These are phyloP conservation scores for Oegoconia quadripuncta DNA, from an alignment of 2,888 invertebrate genomes.

Conservation along the genomic window DNA sequence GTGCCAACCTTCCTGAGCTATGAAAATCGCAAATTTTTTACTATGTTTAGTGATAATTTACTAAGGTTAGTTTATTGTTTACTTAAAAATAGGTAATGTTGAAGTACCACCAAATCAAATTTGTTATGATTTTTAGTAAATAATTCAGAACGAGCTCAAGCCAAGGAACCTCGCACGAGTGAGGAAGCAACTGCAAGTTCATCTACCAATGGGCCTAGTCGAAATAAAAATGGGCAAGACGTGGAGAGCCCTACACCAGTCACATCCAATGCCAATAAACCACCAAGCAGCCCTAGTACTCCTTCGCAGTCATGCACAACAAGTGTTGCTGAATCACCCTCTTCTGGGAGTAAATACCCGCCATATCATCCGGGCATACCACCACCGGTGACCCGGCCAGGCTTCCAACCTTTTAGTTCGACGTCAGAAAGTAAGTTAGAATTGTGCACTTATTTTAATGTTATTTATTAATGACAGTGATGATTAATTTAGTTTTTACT, in stretches of 20 bases:
- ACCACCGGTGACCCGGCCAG: slow-evolving; percentile 28
- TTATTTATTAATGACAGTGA: too few species aligned
- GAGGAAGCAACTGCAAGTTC: neutral
- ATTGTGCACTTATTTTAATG: neutral
- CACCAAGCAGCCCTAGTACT: neutral
- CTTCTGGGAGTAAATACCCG: slow-evolving; percentile 17
- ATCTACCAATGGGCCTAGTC: neutral
- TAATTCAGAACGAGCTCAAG: too few species aligned
- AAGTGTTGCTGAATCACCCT: slow-evolving; percentile 12
- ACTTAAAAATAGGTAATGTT: too few species aligned
- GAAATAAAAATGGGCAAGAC: neutral
- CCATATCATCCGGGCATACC: slow-evolving; percentile 24
- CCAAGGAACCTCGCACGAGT: too few species aligned
- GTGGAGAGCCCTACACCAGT: neutral
- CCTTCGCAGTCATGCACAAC: neutral
- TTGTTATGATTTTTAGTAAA: too few species aligned
- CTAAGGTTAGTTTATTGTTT: too few species aligned
- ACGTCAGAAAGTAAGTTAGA: slow-evolving; percentile 23
- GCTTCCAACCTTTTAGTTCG: slow-evolving; percentile 20
- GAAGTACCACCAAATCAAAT: too few species aligned
- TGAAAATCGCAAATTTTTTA: too few species aligned
- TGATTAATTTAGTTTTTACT: too few species aligned
- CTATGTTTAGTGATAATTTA: too few species aligned
- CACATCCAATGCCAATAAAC: neutral
- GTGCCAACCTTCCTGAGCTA: too few species aligned